Base-by-base conservation (phyloP, 2,113 vertebrate genomes). In the Catagonus wagneri region DNA sequence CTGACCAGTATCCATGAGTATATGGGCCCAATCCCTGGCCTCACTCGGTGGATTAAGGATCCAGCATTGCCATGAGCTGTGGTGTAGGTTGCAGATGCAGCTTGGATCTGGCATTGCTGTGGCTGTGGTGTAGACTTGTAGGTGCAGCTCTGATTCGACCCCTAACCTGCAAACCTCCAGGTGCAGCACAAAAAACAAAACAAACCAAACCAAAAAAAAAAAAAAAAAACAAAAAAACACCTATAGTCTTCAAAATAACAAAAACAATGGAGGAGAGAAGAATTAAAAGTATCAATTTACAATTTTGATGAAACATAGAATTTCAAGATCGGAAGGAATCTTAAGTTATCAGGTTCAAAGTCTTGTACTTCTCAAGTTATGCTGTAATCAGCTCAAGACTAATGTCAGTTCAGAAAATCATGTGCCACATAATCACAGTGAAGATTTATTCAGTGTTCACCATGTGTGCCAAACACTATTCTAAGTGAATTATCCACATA, bases 261-360 rank as follows among this genome's bases (percentile, higher is more conserved):
- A 34, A 86, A 89, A 8, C 23, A 58, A 50, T 0, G 50, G 17
- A 65, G 23, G 63, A 91, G 52, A 89, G 58, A 66, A 93, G 32
- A 92, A 93, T 81, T 72, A 69, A 93, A 86, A 86, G 86, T 65
- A 83, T 25, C 65, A 79, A 83, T 22, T 79, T 83, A 34, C 75
- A 83, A 52, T 91, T 90, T 91, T 90, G 92, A 32, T 76, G 34
- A 83, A 50, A 32, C 63, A 15, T 74, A 29, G 61, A 66, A 90
- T 78, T 56, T 89, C 36, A 93, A 83, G 63, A 32, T 83, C 83
- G 27, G 69, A 83, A 89, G 23, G 52, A 91, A 83, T 56, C 17
- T 63, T 58, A 90, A n/a, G 17, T 60, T 20, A 36, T 72, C 60
- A 79, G 8, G 4, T 36, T 93, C 61, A 81, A 81, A 17, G n/a